A percentile compares a stretch with the other conserved stretches of the same genome.
Evolutionary conservation across 2,888 invertebrate genomes (phyloP).

Genomic region (Ethmia dodecea): DNA sequence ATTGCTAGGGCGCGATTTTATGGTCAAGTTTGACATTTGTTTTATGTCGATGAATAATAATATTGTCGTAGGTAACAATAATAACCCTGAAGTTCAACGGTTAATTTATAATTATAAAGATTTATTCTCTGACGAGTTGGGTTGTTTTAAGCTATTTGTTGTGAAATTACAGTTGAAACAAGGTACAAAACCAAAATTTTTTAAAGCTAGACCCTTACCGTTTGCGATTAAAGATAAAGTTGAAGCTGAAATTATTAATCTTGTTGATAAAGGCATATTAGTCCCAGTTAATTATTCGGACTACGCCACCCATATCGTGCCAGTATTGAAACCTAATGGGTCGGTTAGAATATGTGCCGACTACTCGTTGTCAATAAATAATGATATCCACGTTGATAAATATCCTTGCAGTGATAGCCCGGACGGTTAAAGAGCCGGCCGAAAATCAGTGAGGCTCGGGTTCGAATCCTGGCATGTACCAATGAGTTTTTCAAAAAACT

Average conservation of each 20-base stretch:
- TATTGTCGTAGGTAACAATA: too few species aligned
- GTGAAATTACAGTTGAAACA: slow-evolving; percentile 5
- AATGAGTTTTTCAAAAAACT: too few species aligned
- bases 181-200: not conserved
- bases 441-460: too few species aligned
- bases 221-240: not conserved
- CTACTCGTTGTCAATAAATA: slow-evolving; percentile 22
- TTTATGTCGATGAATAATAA: too few species aligned
- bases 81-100: too few species aligned
- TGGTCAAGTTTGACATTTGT: too few species aligned
- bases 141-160: slow-evolving; percentile 17
- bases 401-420: too few species aligned
- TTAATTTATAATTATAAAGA: not conserved
- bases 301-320: not conserved
- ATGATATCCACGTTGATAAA: slow-evolving; percentile 20
- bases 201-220: not conserved
- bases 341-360: not conserved
- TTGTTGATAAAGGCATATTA: not conserved
- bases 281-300: not conserved
- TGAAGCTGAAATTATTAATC: not conserved
- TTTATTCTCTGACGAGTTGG: slow-evolving; percentile 9
- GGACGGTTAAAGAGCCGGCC: too few species aligned
- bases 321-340: not conserved
- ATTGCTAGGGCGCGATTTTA: too few species aligned
- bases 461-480: too few species aligned